These are phyloP conservation scores for Urocynchramus pylzowi DNA, from an alignment of 2,113 vertebrate species.

Conservation along the genomic window DNA sequence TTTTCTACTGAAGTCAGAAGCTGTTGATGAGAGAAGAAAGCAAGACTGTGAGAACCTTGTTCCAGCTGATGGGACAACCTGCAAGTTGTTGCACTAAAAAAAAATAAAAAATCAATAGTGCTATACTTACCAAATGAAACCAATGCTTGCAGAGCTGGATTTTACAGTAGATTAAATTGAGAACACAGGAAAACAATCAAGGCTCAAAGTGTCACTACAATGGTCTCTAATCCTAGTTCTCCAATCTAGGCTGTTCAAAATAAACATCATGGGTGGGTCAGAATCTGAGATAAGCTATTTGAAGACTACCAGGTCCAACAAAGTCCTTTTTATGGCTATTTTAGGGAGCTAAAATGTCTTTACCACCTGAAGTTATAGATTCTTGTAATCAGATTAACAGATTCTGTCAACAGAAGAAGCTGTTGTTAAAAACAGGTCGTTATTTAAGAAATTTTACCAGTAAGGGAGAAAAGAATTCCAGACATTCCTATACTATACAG, in stretches of 20 bases:
- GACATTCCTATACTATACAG: constrained; percentile 76
- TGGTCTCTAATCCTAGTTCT: not conserved
- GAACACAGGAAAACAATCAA: not conserved
- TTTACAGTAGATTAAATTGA: not conserved
- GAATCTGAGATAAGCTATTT: constrained; percentile 47
- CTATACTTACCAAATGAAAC: constrained; percentile 4
- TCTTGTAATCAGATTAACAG: constrained; percentile 52
- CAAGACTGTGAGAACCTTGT: not conserved
- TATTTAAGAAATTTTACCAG: constrained; percentile 66
- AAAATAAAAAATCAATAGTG: not conserved
- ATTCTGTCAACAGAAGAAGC: constrained; percentile 52
- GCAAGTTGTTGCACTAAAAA: not conserved
- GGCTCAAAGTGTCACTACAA: constrained; percentile 12
- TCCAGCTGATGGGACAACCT: not conserved
- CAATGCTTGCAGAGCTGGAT: not conserved
- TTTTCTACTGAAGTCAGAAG: not conserved
- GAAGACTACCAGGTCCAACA: constrained; percentile 62
- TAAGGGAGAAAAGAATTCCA: constrained; percentile 59
- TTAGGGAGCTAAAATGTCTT: constrained; percentile 19
- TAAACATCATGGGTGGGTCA: not conserved
- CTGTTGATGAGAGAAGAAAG: not conserved
- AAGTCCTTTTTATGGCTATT: constrained; percentile 52
- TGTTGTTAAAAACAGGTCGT: constrained; percentile 54
- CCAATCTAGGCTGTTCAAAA: not conserved
- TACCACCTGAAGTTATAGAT: constrained; percentile 58